A percentile compares a stretch with the other conserved stretches of the same genome.
Evolutionary conservation across 2,113 vertebrate genomes (phyloP).

Genomic region (Struthio camelus): DNA sequence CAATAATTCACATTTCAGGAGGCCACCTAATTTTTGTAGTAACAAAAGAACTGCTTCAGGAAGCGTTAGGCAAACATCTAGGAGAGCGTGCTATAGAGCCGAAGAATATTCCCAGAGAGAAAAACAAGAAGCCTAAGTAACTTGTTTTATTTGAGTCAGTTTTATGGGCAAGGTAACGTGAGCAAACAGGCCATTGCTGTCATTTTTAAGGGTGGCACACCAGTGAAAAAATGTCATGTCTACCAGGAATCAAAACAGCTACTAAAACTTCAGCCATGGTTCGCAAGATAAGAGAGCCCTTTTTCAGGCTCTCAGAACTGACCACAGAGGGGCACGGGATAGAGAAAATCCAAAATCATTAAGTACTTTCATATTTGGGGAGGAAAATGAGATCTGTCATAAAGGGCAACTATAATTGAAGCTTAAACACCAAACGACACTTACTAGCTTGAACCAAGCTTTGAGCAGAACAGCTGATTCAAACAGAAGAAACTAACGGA

Average conservation of each 20-base stretch:
- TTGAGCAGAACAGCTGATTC: not conserved
- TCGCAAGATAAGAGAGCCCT: not conserved
- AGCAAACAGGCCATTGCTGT: not conserved
- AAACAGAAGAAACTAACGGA: not conserved
- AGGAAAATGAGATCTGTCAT: not conserved
- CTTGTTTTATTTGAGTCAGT: too few species aligned
- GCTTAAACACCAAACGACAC: not conserved
- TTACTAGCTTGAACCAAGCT: not conserved
- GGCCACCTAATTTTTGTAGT: slow-evolving; percentile 5
- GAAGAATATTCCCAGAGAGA: not conserved
- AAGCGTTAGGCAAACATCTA: not conserved
- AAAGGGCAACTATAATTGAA: not conserved
- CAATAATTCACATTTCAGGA: slow-evolving; percentile 21
- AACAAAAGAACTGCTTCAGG: slow-evolving; percentile 32
- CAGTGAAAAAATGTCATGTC: not conserved
- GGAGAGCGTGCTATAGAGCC: not conserved
- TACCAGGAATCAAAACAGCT: not conserved
- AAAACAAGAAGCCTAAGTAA: not conserved
- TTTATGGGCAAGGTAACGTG: not conserved
- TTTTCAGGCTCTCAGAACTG: not conserved
- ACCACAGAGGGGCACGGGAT: not conserved
- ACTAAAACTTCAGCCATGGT: not conserved
- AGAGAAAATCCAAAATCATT: not conserved
- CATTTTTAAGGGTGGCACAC: not conserved
- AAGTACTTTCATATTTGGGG: not conserved